Evolutionary conservation across 1,140 invertebrate genomes (phyloP), one percentile per base, ranked within the genome.

Genomic region (Lepidotrigona ventralis): DNA sequence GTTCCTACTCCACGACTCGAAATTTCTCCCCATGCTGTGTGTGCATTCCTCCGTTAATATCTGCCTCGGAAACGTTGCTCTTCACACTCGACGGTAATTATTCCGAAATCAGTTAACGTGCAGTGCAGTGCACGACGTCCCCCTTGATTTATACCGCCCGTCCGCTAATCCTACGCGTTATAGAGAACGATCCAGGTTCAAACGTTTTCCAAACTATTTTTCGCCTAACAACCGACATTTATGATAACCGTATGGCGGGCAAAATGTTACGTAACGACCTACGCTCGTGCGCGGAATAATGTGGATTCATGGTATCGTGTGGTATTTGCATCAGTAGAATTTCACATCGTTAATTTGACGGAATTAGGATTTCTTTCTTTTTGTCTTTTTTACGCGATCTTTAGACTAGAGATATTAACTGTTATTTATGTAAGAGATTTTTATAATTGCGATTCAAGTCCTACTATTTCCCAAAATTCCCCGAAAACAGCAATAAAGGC

Each of bases 21-120:
- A 39, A 58, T 15, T 33, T 29, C 26, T 33, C 72, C 3, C 54
- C n/a, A n/a, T n/a, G n/a, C n/a, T 33, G 33, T 29, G 26, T 63
- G 23, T 14, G 60, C 60, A n/a, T 33, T 53, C 29, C 63, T 54
- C 46, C 29, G 60, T 68, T 66, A 54, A 68, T 53, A 66, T 66
- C 58, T 21, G n/a, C 23, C 23, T 14, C n/a, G 15, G 6, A 53
- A 66, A 21, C 19, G 26, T 15, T 12, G 54, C 29, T 33, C 46
- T 26, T 54, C 72, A 19, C 39, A n/a, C n/a, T 54, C 17, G 2
- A 5, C 9, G 51, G 39, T 51, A 68, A 78, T 78, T 68, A 78
- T 78, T 39, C 23, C 26, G 63, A 66, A 66, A 77, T 77, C 60
- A 60, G 46, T 68, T 68, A 53, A 68, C 26, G 63, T 60, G 63